Evolutionary conservation across 1,140 invertebrate species (phyloP), one percentile per base, ranked within the genome.

Genomic region (Rhopalosiphum padi): DNA sequence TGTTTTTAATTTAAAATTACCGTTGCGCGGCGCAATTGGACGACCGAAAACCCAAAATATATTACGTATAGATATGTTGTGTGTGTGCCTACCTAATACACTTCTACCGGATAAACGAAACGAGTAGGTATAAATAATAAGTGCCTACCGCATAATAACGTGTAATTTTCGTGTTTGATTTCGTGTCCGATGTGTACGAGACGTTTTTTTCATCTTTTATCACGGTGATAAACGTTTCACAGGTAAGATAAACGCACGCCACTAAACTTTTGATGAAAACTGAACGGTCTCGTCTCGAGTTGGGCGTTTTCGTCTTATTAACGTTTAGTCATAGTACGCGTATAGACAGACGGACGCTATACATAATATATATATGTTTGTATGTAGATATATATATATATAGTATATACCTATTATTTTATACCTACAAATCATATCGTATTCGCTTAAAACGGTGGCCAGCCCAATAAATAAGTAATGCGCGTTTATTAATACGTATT

Each of bases 151-250:
- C 82, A 41, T 41, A 83, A 83, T 83, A 83, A 83, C 82, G 82
- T 83, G 37, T 83, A 83, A 83, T 83, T 83, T 83, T 83, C 82
- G 37, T 83, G 82, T 83, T 83, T 83, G 82, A 83, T 83, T 83
- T 83, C 82, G 82, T 83, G 35, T 41, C 82, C 35, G 37, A 41
- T 41, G 82, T 83, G 35, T 83, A 82, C 18, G n/a, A n/a, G 68
- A 82, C 35, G 3, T 83, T 22, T 83, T 83, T 37, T 83, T 35
- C 22, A 37, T 37, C n/a, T 83, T 37, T 83, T 83, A 41, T 83
- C 60, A 23, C 22, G 18, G 7, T 23, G 82, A 83, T 83, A 83
- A 35, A 83, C 82, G 37, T 83, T 41, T 83, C 37, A 83, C 82
- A 9, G 21, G 22, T 23, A 37, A 83, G n/a, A 83, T 35, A 18